phyloP scores from a whole-genome alignment of 92 coral and sea anemone genomes.

The Phenganax marumi region DNA sequence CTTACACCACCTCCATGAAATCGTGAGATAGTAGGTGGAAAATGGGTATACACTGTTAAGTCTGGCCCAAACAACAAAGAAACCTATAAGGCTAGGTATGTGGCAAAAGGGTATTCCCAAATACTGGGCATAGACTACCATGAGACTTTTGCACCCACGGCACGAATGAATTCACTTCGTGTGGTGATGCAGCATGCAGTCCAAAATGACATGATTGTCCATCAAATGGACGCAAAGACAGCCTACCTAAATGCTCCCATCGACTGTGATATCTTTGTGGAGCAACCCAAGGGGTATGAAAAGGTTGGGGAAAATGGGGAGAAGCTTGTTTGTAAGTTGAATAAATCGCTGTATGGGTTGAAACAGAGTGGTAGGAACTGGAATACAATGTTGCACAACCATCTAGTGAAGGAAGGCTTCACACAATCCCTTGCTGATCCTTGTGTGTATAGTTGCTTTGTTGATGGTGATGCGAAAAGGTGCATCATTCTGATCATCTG shows the following conservation, averaged over 20 bases:
- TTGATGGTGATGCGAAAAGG: not conserved
- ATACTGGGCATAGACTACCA: constrained; percentile 52
- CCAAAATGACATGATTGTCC: too few species aligned
- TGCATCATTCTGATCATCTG: too few species aligned
- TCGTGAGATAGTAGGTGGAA: constrained; percentile 62
- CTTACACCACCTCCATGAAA: constrained; percentile 55
- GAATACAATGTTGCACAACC: constrained; percentile 38
- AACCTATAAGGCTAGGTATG: constrained; percentile 57
- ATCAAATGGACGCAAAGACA: constrained; percentile 51
- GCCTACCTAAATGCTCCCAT: constrained; percentile 53
- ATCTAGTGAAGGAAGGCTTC: constrained; percentile 33
- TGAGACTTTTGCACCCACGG: constrained; percentile 46
- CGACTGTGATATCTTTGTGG: constrained; percentile 49
- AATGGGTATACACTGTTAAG: too few species aligned
- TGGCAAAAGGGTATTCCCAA: constrained; percentile 54
- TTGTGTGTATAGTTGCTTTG: constrained; percentile 27
- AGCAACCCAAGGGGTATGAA: constrained; percentile 57
- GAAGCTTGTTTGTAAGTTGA: constrained; percentile 54
- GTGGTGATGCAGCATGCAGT: constrained; percentile 50
- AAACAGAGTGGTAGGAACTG: constrained; percentile 52
- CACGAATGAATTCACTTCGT: constrained; percentile 46
- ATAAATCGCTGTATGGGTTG: constrained; percentile 37
- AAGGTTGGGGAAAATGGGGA: constrained; percentile 44
- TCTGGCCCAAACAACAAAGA: constrained; percentile 46
- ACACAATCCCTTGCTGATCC: constrained; percentile 53